These are phyloP conservation scores for Odontomyia ornata DNA, from an alignment of 2,888 invertebrate genomes.

Conservation along the genomic window DNA sequence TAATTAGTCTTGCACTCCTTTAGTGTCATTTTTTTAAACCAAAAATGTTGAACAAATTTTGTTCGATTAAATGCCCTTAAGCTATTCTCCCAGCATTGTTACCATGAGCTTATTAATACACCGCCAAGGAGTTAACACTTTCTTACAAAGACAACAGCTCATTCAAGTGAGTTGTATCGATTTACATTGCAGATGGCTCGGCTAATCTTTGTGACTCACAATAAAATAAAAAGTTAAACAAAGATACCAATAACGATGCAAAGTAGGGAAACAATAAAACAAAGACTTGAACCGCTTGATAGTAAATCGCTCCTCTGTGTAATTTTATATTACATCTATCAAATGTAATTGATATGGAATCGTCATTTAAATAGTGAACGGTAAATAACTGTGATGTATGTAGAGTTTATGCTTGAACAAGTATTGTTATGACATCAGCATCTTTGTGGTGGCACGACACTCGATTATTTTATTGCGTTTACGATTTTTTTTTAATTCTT, in stretches of 20 bases:
- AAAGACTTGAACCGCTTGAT: conserved; percentile 32
- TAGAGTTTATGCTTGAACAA: conserved; percentile 23
- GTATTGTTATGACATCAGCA: conserved; percentile 15
- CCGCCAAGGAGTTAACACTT: background rate
- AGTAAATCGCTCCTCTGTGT: conserved; percentile 16
- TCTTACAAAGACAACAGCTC: background rate
- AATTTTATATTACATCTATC: background rate
- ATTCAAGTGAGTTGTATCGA: conserved; percentile 26
- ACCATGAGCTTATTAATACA: too few relatives aligned
- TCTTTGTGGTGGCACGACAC: too few relatives aligned
- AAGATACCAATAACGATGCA: background rate
- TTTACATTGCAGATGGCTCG: conserved; percentile 20
- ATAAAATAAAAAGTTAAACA: background rate
- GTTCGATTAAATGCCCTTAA: too few relatives aligned
- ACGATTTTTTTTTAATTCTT: too few relatives aligned
- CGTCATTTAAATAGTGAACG: conserved; percentile 38
- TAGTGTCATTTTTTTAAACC: too few relatives aligned
- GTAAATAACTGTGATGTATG: conserved; percentile 5
- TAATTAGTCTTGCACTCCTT: too few relatives aligned
- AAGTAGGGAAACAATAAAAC: background rate
- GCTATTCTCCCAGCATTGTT: too few relatives aligned
- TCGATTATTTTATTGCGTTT: too few relatives aligned
- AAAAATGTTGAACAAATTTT: too few relatives aligned
- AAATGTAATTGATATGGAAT: conserved; percentile 33
- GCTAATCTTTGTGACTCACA: too few relatives aligned